Conservation (phyloP, 92 coral and sea anemone species). For the Phenganax marumi region DNA sequence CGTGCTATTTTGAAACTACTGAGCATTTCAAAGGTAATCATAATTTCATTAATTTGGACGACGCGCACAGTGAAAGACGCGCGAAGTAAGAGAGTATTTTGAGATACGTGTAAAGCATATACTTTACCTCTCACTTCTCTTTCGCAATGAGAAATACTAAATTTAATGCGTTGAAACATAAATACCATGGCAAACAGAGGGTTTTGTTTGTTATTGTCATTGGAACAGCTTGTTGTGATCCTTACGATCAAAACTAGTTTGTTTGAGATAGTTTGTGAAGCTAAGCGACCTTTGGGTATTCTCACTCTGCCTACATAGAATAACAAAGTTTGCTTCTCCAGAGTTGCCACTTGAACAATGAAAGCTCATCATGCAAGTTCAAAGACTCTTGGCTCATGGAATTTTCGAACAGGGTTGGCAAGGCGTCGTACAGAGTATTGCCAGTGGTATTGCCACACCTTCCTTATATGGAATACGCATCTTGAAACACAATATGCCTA, state of each 20-base stretch:
- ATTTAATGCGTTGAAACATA: slow-evolving; percentile 41
- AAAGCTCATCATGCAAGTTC: slow-evolving; percentile 27
- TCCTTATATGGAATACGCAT: slow-evolving; percentile 30
- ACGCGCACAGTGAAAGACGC: slow-evolving; percentile 76
- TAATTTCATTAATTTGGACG: slow-evolving; percentile 71
- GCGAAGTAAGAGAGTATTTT: slow-evolving; percentile 87
- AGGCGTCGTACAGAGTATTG: slow-evolving; percentile 26
- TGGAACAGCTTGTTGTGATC: slow-evolving; percentile 33
- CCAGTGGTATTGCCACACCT: slow-evolving; percentile 36
- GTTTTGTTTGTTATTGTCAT: slow-evolving; percentile 25
- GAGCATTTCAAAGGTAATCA: slow-evolving; percentile 77
- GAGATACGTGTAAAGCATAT: slow-evolving; percentile 28
- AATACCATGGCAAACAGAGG: slow-evolving; percentile 32
- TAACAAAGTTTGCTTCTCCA: neutral
- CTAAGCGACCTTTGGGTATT: neutral
- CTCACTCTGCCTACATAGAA: neutral
- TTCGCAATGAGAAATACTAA: slow-evolving; percentile 39
- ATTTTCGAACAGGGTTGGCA: slow-evolving; percentile 13
- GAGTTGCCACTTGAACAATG: slow-evolving; percentile 19
- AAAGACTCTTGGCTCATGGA: slow-evolving; percentile 28
- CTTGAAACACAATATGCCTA: slow-evolving; percentile 26
- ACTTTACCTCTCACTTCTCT: neutral
- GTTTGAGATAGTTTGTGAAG: neutral
- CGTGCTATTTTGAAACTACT: slow-evolving; percentile 68
- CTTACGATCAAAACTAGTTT: neutral